Evolutionary conservation across 2,797 vertebrate genomes (phyloP), one percentile per base, ranked within the genome.

Genomic region (Premnoplex brunnescens): DNA sequence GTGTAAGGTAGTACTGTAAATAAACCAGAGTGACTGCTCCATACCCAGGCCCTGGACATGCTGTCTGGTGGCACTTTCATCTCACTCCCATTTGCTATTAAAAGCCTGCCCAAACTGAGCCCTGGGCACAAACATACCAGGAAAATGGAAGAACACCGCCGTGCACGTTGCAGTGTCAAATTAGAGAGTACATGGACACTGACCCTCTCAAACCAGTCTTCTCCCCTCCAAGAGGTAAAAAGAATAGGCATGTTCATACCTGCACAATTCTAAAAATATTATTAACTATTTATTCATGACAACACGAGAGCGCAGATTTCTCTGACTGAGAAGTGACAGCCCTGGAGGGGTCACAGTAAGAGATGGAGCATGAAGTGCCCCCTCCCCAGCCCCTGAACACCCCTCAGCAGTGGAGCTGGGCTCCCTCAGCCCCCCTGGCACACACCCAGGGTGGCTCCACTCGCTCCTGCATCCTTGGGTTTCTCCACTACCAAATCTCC

Each of bases 181-280:
- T 24, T 34, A 20, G 0, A 39, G 51, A 41, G 34, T 23, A 60
- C 20, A 13, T 2, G 1, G 0, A 37, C 63, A 54, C 5, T 0
- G 17, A 41, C 37, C 30, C 41, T 32, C 59, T 32, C 87, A 80
- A 72, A 68, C 23, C 71, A 10, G 14, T 16, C 43, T 43, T 13
- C 24, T 67, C 14, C 36, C 16, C 26, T 46, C 37, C 60, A 39
- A 14, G 12, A 41, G 39, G 12, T 21, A n/a, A 20, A 64, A 54
- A 68, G 26, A 18, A 71, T 36, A 60, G 44, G 16, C 6, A 10
- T 26, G 15, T 23, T 75, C 39, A 10, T 15, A 89, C 28, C 59
- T 20, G 14, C 8, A 14, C 0, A 12, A 59, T 6, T 59, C 60
- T 23, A n/a, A 48, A 64, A 52, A 21, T 26, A 19, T 7, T 21